Evolutionary conservation across 92 coral and sea anemone species (phyloP).

Genomic region (Actinostola sp.): DNA sequence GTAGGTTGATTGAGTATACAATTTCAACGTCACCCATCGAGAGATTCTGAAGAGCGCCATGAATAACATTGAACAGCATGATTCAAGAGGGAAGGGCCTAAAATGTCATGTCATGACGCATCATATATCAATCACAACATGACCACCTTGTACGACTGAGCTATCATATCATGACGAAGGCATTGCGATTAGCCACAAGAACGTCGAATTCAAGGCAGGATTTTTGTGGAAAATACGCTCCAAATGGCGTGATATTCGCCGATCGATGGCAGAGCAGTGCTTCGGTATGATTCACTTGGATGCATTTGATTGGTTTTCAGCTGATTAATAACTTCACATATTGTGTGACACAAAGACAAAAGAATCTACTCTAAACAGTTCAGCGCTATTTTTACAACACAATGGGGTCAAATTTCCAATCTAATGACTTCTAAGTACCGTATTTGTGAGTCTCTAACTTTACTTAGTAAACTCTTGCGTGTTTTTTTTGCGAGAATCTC

Average conservation of each 20-base stretch:
- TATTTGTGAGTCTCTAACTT: conserved; percentile 24
- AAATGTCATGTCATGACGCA: conserved; percentile 3
- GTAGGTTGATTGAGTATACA: not conserved
- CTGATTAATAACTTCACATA: conserved; percentile 43
- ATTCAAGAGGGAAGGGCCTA: conserved; percentile 2
- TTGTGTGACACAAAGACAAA: conserved; percentile 56
- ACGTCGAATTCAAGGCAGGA: too few relatives aligned
- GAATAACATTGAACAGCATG: conserved; percentile 14
- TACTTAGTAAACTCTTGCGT: conserved; percentile 3
- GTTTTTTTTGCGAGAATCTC: conserved; percentile 1
- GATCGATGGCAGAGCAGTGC: not conserved
- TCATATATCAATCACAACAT: not conserved
- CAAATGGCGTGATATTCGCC: conserved; percentile 31
- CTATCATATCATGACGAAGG: not conserved
- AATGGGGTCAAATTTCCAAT: conserved; percentile 57
- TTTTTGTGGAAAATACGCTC: too few relatives aligned
- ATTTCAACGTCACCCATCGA: not conserved
- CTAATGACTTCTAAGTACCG: conserved; percentile 27
- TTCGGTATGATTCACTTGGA: conserved; percentile 44
- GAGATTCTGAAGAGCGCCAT: too few relatives aligned
- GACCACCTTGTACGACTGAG: not conserved
- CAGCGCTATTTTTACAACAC: conserved; percentile 58
- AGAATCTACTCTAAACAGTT: conserved; percentile 34
- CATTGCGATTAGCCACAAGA: too few relatives aligned
- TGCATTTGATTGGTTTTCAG: conserved; percentile 49